Conservation (phyloP, 2,797 vertebrate species). For the Aeoliscus strigatus region DNA sequence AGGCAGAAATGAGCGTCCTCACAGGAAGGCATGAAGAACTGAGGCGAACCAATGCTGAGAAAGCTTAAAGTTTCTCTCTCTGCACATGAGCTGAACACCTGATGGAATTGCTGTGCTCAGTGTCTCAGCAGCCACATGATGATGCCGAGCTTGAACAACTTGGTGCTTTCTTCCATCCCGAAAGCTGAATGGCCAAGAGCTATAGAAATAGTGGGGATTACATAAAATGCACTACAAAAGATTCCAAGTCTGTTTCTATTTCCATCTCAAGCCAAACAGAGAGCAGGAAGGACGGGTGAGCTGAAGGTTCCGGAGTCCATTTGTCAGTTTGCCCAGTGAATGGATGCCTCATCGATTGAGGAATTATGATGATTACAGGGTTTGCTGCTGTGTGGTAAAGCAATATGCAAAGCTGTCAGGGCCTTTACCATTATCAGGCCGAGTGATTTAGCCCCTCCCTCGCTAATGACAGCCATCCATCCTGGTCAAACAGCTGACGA, state of each 20-base stretch:
- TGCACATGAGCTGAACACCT: constrained; percentile 38
- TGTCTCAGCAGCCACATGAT: constrained; percentile 25
- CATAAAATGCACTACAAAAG: constrained; percentile 29
- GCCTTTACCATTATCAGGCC: constrained; percentile 24
- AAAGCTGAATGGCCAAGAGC: constrained; percentile 30
- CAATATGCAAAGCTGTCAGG: constrained; percentile 31
- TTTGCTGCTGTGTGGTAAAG: constrained; percentile 42
- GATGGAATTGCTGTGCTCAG: constrained; percentile 41
- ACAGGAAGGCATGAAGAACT: constrained; percentile 19
- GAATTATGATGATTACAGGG: constrained; percentile 50
- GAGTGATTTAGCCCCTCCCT: constrained; percentile 38
- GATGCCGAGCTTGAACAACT: constrained; percentile 34
- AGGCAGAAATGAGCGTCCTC: constrained; percentile 41
- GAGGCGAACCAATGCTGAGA: constrained; percentile 18
- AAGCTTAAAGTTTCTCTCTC: constrained; percentile 28
- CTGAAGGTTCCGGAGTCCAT: constrained; percentile 40
- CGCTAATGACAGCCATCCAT: constrained; percentile 38
- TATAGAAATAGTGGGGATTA: constrained; percentile 27
- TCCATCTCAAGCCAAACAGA: constrained; percentile 40
- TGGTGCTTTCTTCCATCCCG: constrained; percentile 20
- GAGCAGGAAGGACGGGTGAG: constrained; percentile 15
- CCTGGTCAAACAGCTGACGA: constrained; percentile 30
- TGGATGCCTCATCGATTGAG: constrained; percentile 52
- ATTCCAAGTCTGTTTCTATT: constrained; percentile 18
- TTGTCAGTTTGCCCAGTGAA: constrained; percentile 42